phyloP scores from a whole-genome alignment of 2,888 invertebrate species.

The Diplolepis rosae region DNA sequence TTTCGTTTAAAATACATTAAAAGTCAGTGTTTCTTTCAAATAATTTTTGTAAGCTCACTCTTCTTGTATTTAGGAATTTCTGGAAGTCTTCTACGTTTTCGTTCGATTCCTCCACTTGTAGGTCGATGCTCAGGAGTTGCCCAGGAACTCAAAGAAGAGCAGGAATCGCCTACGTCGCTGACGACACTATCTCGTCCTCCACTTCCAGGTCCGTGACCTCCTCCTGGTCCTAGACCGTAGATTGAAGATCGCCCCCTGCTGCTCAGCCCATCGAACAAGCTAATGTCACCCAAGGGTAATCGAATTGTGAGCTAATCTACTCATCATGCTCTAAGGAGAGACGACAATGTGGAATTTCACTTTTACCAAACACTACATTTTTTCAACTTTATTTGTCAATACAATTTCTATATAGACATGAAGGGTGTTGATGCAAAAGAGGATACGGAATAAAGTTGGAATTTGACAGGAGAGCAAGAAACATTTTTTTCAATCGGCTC shows the following conservation, averaged over 20 bases:
- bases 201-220: slow-evolving; percentile 47
- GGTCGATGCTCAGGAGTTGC: slow-evolving; percentile 68
- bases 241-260: slow-evolving; percentile 64
- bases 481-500: too few species aligned
- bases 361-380: neutral
- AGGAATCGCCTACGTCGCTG: slow-evolving; percentile 69
- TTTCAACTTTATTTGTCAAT: too few species aligned
- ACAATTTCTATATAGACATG: too few species aligned
- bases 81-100: slow-evolving; percentile 88
- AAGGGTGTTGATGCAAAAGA: too few species aligned
- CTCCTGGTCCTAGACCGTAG: slow-evolving; percentile 48
- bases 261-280: slow-evolving; percentile 71
- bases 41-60: slow-evolving; percentile 77
- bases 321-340: slow-evolving; percentile 33
- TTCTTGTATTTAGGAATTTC: slow-evolving; percentile 93
- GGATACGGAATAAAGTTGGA: too few species aligned
- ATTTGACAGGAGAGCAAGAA: too few species aligned
- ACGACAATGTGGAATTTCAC: neutral
- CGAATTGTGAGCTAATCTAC: slow-evolving; percentile 49
- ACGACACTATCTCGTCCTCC: slow-evolving; percentile 69
- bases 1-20: too few species aligned
- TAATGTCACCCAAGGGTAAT: slow-evolving; percentile 63
- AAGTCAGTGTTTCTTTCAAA: too few species aligned
- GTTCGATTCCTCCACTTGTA: slow-evolving; percentile 72
- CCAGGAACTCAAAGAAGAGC: slow-evolving; percentile 69